phyloP scores from a whole-genome alignment of 2,797 vertebrate species.

The Thunnus albacares region DNA sequence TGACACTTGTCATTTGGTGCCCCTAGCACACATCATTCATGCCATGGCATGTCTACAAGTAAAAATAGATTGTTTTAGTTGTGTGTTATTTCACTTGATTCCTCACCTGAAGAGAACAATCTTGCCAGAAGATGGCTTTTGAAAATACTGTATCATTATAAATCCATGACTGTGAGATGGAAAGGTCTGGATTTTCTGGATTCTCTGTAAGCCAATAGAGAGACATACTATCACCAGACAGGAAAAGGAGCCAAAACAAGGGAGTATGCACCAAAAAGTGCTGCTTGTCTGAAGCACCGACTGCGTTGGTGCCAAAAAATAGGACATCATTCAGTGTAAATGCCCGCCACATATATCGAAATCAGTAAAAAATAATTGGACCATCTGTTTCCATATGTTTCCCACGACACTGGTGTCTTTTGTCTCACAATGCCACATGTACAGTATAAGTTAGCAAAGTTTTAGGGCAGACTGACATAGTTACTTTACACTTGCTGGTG shows the following conservation, averaged over 20 bases:
- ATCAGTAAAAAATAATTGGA: slow-evolving; percentile 5
- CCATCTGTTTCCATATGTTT: slow-evolving; percentile 9
- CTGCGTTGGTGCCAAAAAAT: not conserved
- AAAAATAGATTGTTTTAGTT: slow-evolving; percentile 12
- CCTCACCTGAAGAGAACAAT: not conserved
- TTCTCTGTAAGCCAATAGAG: not conserved
- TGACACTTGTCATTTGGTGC: slow-evolving; percentile 19
- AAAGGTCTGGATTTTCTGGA: not conserved
- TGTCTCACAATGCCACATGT: not conserved
- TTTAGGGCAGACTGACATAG: not conserved
- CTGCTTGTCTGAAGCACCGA: not conserved
- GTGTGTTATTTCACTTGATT: slow-evolving; percentile 9
- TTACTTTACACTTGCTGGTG: no score
- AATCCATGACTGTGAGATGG: not conserved
- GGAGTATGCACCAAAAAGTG: not conserved
- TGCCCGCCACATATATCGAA: not conserved
- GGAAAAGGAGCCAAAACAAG: not conserved
- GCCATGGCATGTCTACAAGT: not conserved
- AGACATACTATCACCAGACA: not conserved
- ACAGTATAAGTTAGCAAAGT: not conserved
- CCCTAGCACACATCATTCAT: slow-evolving; percentile 3
- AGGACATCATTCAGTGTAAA: not conserved
- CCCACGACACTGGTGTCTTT: not conserved
- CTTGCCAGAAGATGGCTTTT: not conserved
- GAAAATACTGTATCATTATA: not conserved